Evolutionary conservation across 2,888 invertebrate species (phyloP).

Genomic region (Orthosia gracilis): DNA sequence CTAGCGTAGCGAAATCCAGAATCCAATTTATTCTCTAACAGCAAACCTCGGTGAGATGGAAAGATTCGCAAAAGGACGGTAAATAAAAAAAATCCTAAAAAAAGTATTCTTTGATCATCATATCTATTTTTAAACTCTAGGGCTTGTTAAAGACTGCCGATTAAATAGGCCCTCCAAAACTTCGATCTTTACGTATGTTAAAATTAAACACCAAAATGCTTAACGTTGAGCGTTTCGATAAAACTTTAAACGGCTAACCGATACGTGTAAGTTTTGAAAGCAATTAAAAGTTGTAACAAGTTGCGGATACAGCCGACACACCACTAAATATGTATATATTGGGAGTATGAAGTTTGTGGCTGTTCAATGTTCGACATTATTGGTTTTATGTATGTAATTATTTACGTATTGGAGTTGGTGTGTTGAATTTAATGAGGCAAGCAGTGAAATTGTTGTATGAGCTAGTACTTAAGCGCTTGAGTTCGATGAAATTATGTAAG

Average conservation of each 20-base stretch:
- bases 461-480: neutral
- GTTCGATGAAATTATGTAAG: neutral
- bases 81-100: too few species aligned
- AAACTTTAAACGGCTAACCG: slow-evolving; percentile 53
- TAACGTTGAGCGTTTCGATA: slow-evolving; percentile 34
- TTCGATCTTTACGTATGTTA: neutral
- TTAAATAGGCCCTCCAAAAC: neutral
- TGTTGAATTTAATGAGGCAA: neutral
- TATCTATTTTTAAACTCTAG: too few species aligned
- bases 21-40: too few species aligned
- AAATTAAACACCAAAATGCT: slow-evolving; percentile 12
- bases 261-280: slow-evolving; percentile 57
- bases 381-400: slow-evolving; percentile 23
- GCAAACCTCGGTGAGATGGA: too few species aligned
- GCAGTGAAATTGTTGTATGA: neutral
- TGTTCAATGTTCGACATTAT: slow-evolving; percentile 26
- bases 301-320: slow-evolving; percentile 25
- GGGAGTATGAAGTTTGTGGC: slow-evolving; percentile 30
- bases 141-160: neutral
- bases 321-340: slow-evolving; percentile 31
- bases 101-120: neutral
- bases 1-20: too few species aligned
- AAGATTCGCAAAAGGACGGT: too few species aligned
- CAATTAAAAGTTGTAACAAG: slow-evolving; percentile 69
- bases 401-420: slow-evolving; percentile 3